Evolutionary conservation across 1,140 invertebrate genomes (phyloP).

Genomic region (Parasteatoda tepidariorum): DNA sequence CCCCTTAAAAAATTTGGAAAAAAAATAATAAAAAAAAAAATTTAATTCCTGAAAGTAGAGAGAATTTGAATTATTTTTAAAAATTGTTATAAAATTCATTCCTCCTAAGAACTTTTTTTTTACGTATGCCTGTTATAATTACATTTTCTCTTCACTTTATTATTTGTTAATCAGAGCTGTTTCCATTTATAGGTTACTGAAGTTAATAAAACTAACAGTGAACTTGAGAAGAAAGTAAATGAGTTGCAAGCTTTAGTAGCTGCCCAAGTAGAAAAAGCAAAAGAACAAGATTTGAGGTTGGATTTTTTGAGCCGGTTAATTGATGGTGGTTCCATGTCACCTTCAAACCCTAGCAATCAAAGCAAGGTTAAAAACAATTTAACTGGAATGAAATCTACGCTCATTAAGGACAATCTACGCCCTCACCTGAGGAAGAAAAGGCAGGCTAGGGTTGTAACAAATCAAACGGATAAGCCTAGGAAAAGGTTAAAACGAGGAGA

Average conservation of each 20-base stretch:
- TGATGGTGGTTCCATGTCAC: not conserved
- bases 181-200: slow-evolving; percentile 15
- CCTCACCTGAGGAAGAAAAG: not conserved
- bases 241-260: slow-evolving; percentile 13
- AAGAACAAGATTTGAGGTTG: slow-evolving; percentile 25
- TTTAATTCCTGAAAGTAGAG: too few relatives aligned
- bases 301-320: not conserved
- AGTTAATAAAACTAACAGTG: not conserved
- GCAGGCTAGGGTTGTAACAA: not conserved
- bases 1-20: too few relatives aligned
- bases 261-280: slow-evolving; percentile 7
- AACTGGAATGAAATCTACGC: not conserved
- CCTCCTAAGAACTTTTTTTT: too few relatives aligned
- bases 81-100: too few relatives aligned
- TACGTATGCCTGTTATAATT: too few relatives aligned
- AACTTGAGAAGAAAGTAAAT: slow-evolving; percentile 26
- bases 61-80: too few relatives aligned
- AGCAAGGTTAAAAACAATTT: not conserved
- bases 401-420: too few relatives aligned
- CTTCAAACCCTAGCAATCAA: not conserved
- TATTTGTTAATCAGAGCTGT: too few relatives aligned
- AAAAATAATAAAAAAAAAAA: too few relatives aligned
- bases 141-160: too few relatives aligned
- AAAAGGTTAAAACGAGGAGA: not conserved
- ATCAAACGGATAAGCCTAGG: not conserved